Evolutionary conservation across 1,140 invertebrate genomes (phyloP), one percentile per base, ranked within the genome.

Genomic region (Drosophila pallidifrons): DNA sequence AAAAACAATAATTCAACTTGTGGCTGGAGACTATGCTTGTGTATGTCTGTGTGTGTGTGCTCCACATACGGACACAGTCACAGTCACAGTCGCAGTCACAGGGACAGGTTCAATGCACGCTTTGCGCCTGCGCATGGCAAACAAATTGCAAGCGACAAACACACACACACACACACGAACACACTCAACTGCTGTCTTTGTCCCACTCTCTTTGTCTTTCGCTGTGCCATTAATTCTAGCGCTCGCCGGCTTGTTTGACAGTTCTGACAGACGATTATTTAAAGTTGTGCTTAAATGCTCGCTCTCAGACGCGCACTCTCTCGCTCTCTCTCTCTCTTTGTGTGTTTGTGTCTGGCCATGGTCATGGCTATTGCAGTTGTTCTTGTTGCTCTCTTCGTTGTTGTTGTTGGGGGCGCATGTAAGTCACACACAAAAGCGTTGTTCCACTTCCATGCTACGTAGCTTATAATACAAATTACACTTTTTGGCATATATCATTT

Each of bases 211-310:
- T 30, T 55, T 65, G 63, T 45, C 77, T 52, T 47, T 61, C 59
- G 11, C 32, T 78, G 63, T 67, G 77, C 91, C 91, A 92, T 92
- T 92, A 92, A 92, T 92, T 92, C 89, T 92, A 92, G 86, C 89
- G 88, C 77, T 91, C 59, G 91, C 91, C 91, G 91, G 91, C 91
- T 92, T 92, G 89, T 92, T 92, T 92, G 91, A 92, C 91, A 92
- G 91, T 92, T 92, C 91, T 92, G 91, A 92, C 91, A 92, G 91
- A 92, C 91, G 87, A 92, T 92, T 92, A 92, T 92, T 92, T 92
- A 92, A 92, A 92, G 86, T 92, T 92, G 91, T 90, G 91, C 86
- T 91, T 91, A 91, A 91, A 90, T 81, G 86, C 52, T 5, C 30
- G 11, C 67, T 51, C 43, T 57, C 59, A 13, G 52, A 11, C 51